Base-by-base conservation (phyloP, 2,797 vertebrate genomes). In the Anguilla anguilla region DNA sequence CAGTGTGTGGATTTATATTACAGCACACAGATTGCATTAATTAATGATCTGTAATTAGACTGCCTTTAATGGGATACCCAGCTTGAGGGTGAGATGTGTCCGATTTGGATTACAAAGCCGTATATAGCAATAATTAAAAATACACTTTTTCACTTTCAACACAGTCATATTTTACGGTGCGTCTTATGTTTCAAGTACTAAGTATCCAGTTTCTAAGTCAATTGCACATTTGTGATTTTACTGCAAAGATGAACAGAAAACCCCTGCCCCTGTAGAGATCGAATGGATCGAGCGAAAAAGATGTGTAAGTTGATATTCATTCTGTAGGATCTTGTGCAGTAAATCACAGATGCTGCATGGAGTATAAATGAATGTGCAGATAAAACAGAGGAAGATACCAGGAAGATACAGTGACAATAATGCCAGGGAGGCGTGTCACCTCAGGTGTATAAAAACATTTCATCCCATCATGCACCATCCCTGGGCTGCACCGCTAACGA, bases 1-100 rank as follows among this genome's bases (percentile, higher is more conserved):
- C 59, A 2, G 55, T 77, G 90, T 91, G 91, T 90, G 91, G 91
- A 93, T 89, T 77, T 64, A 17, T 61, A 49, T 90, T 87, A 88
- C 85, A 88, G 90, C 86, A 28, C 82, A 61, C 15, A 86, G 87
- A 87, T 92, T 89, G 91, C 91, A 88, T 91, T 91, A 93, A 93
- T 91, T 88, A 87, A n/a, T 72, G 88, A 25, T 89, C 91, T 90
- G 82, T 89, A 90, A 88, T 88, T 87, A 87, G 91, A 91, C 92
- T 90, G 88, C 59, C 22, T 90, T 86, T 17, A 10, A 51, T 22
- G 79, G 46, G 87, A 90, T 90, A 84, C 46, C 22, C 25, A 82
- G 46, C 46, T 82, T 82, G 79, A 9, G 51, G 49, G 28, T 25
- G 49, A 86, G 17, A 77, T 49, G 49, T 53, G 53, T n/a, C 46